Evolutionary conservation across 2,888 invertebrate genomes (phyloP), one percentile per base, ranked within the genome.

Genomic region (Tholera decimalis): DNA sequence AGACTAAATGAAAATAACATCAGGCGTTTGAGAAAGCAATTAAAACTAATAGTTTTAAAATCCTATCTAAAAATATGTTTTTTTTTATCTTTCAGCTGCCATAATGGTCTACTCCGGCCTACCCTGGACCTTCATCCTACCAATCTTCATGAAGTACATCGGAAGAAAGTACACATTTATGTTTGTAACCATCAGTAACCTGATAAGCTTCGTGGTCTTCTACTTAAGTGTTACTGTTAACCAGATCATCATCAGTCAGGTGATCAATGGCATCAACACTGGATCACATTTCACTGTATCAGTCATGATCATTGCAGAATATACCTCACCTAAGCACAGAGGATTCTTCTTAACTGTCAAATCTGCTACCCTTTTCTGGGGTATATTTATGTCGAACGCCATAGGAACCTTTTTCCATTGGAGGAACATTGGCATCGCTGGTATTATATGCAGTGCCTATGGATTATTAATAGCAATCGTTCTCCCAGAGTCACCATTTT

Each of bases 401-500:
- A 73, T 88, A 0, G 88, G 88, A 0, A 86, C 88, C 2, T 88
- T 83, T 46, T 84, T 74, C 24, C 80, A 85, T 55, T 88, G 85
- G 87, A 87, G 74, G 20, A 76, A 77, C 6, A 88, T 88, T 26
- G 80, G 74, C 1, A 9, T 86, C 3, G 35, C 80, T 15, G 81
- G 84, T 1, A 64, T 88, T 4, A 0, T 77, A 0, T 78, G 78
- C 18, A 59, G 68, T 30, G 26, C 70, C 18, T 85, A 85, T 24
- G 64, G 61, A 0, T 37, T 86, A 24, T 33, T 62, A 1, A 75
- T 78, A 7, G 55, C 81, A 22, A 43, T 84, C 0, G 50, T 84
- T 8, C 80, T 83, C 73, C 86, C 88, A 3, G 88, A 88, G 56
- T 87, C 88, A n/a, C 88, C 88, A 11, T 79, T 76, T 39, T 85